Base-by-base conservation (phyloP, 2,888 invertebrate genomes). In the Seira sanloemensis region DNA sequence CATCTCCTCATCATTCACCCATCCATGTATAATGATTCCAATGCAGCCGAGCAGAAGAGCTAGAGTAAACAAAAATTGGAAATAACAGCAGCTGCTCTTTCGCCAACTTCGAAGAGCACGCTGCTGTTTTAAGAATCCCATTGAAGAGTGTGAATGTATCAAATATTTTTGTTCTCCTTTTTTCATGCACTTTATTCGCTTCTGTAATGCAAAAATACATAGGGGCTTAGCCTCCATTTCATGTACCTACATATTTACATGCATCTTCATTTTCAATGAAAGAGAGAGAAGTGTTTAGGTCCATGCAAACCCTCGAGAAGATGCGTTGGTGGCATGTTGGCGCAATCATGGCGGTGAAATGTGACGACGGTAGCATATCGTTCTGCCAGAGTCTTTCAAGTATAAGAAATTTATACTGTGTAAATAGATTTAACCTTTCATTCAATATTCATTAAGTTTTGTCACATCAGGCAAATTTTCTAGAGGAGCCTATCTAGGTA, bases 1-100 rank as follows among this genome's bases (percentile, higher is more conserved):
- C 50, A 50, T 2, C n/a, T n/a, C 5, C 74, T 5, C 5, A 67
- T 67, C 76, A 76, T 67, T 76, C 67, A 76, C 50, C 27, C 69
- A 19, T 16, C 5, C 12, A 69, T 69, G 54, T 24, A 72, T 72
- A 23, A 50, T 54, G 19, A 54, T 24, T 23, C 4, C 46, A 23
- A 72, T 72, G 18, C 19, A 26, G 16, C 54, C 24, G 62, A 58
- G 2, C 25, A 73, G 23, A 25, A 25, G 23, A 24, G 25, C 65
- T 66, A 37, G n/a, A 27, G 37, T 26, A 21, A 37, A 46, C n/a
- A 5, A 65, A 65, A 65, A 65, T 24, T 50, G 50, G 50, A 50
- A 50, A 12, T 18, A 50, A 50, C 16, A 16, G 50, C 50, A 50
- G 5, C 50, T 50, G 16, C 16, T 50, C 16, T 50, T 50, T n/a